Evolutionary conservation across 2,113 vertebrate species (phyloP).

Genomic region (Mandrillus leucophaeus): DNA sequence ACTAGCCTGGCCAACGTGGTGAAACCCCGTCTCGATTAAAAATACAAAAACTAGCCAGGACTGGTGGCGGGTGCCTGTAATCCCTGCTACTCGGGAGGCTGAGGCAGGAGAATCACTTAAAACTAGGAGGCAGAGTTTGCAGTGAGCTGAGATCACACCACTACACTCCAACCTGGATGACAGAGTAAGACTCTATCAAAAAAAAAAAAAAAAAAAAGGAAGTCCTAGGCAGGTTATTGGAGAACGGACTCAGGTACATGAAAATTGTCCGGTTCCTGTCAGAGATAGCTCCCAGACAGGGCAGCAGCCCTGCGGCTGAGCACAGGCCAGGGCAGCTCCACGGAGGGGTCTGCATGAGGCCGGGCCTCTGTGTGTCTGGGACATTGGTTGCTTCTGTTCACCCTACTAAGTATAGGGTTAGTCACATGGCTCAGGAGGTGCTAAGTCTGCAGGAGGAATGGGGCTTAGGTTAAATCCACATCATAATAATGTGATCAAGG

Average conservation of each 20-base stretch:
- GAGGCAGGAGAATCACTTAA: no score
- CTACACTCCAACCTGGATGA: no score
- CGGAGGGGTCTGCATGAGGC: accelerated
- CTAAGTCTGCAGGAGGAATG: not conserved
- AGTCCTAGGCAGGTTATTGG: not conserved
- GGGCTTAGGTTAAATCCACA: not conserved
- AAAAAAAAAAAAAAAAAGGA: no score
- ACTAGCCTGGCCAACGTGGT: no score
- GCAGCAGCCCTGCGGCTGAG: accelerated
- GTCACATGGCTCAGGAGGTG: not conserved
- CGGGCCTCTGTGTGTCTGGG: not conserved
- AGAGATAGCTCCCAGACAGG: not conserved
- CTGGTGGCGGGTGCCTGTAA: no score
- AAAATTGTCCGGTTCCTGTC: no score
- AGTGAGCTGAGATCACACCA: no score
- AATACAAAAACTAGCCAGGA: no score
- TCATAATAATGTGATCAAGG: not conserved
- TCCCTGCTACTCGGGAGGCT: no score
- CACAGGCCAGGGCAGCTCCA: accelerated
- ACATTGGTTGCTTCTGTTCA: not conserved
- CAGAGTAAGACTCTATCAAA: no score
- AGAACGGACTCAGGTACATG: accelerated
- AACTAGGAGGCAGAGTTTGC: no score
- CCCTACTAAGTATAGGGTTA: not conserved
- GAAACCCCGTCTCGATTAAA: no score